Conservation (phyloP, 1,140 invertebrate genomes). For the Coelopa frigida region DNA sequence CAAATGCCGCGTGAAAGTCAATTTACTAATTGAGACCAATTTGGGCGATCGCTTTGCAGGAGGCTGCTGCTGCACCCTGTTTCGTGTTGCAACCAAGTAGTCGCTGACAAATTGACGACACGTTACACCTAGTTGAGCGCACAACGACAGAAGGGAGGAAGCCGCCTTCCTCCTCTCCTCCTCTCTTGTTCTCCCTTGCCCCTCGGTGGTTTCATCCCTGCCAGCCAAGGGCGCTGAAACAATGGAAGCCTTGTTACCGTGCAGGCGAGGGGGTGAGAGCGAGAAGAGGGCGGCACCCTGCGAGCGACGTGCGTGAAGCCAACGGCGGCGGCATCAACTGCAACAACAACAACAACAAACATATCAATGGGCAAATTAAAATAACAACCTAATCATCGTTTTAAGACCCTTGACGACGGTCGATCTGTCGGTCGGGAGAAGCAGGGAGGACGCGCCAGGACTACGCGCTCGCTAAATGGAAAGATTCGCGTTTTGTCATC, state of each 20-base stretch:
- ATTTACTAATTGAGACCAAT: slow-evolving; percentile 45
- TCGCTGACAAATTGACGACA: slow-evolving; percentile 46
- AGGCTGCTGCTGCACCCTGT: too few species aligned
- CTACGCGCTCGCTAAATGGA: neutral
- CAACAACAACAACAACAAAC: slow-evolving; percentile 6
- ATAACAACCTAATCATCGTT: slow-evolving; percentile 47
- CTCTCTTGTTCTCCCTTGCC: neutral
- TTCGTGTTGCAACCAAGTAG: too few species aligned
- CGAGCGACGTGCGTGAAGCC: slow-evolving; percentile 1
- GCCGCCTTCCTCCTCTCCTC: slow-evolving; percentile 12
- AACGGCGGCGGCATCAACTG: slow-evolving; percentile 1
- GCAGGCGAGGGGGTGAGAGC: too few species aligned
- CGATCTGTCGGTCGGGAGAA: slow-evolving; percentile 14
- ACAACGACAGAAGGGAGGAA: neutral
- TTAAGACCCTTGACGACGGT: slow-evolving; percentile 36
- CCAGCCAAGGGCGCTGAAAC: too few species aligned
- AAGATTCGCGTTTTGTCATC: too few species aligned
- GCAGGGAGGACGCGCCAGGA: neutral
- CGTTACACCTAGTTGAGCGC: slow-evolving; percentile 44
- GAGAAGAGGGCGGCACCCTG: neutral
- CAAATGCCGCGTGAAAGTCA: slow-evolving; percentile 39
- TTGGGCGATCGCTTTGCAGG: too few species aligned
- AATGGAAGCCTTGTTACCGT: too few species aligned
- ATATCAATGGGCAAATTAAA: slow-evolving; percentile 47
- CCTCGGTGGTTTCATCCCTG: too few species aligned